Evolutionary conservation across 2,888 invertebrate genomes (phyloP).

Genomic region (Hesperia comma): DNA sequence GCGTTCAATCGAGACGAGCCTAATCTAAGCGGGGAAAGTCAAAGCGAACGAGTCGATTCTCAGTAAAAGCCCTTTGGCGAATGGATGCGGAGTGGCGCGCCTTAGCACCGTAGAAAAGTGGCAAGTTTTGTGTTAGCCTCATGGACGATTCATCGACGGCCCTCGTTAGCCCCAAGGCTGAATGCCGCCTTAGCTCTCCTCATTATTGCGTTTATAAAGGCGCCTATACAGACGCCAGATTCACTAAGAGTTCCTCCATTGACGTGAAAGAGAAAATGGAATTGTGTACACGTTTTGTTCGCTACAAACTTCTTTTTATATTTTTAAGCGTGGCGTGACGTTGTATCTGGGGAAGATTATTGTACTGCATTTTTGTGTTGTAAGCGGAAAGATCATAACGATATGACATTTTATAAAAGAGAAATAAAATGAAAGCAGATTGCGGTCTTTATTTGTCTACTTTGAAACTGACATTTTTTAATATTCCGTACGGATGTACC

Average conservation of each 20-base stretch:
- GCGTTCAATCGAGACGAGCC: slow-evolving; percentile 65
- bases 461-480: slow-evolving; percentile 26
- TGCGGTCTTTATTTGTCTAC: slow-evolving; percentile 28
- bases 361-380: slow-evolving; percentile 54
- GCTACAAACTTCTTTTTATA: slow-evolving; percentile 66
- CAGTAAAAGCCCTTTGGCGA: slow-evolving; percentile 75
- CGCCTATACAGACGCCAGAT: slow-evolving; percentile 76
- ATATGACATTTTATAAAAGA: slow-evolving; percentile 49
- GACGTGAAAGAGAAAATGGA: slow-evolving; percentile 80
- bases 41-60: slow-evolving; percentile 71
- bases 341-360: slow-evolving; percentile 52
- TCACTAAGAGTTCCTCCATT: slow-evolving; percentile 75
- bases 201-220: slow-evolving; percentile 84
- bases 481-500: background rate
- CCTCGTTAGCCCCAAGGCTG: slow-evolving; percentile 77
- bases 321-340: slow-evolving; percentile 44
- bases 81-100: slow-evolving; percentile 48
- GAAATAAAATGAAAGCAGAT: slow-evolving; percentile 29
- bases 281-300: slow-evolving; percentile 80
- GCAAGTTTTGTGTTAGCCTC: slow-evolving; percentile 79
- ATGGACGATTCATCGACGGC: slow-evolving; percentile 79
- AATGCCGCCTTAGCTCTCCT: slow-evolving; percentile 80
- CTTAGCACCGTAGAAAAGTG: slow-evolving; percentile 57
- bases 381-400: slow-evolving; percentile 49
- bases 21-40: slow-evolving; percentile 71